Percentiles rank a stretch among this genome's conserved stretches.
Evolutionary conservation across 2,888 invertebrate genomes (phyloP).

Genomic region (Drosophila kuntzei): DNA sequence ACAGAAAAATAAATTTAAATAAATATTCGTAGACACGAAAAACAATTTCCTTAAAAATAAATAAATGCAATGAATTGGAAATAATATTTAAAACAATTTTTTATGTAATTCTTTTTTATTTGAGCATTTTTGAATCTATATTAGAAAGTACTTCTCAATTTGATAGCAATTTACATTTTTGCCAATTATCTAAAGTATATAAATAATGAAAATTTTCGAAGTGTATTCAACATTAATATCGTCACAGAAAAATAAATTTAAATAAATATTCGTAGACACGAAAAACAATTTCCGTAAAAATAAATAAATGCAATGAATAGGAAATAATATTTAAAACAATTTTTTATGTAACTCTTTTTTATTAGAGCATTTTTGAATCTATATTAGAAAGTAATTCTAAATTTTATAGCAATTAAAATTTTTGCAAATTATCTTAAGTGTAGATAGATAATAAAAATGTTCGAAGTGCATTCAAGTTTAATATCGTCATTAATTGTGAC

Average conservation of each 20-base stretch:
- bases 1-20: constrained; percentile 1
- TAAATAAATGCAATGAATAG: neutral
- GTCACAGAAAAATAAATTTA: constrained; percentile 1
- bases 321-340: neutral
- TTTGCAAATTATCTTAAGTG: neutral
- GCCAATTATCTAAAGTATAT: neutral
- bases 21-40: neutral
- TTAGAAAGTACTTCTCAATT: neutral
- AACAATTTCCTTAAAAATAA: neutral
- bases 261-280: neutral
- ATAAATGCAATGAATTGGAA: neutral
- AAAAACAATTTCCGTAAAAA: neutral
- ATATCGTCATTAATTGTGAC: neutral
- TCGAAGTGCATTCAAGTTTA: neutral
- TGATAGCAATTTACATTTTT: neutral
- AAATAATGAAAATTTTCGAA: neutral
- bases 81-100: neutral
- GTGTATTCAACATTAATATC: neutral
- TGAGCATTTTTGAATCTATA: neutral
- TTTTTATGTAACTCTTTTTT: too few species aligned
- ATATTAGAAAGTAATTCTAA: neutral
- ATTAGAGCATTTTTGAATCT: neutral
- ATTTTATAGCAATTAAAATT: neutral
- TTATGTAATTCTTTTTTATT: too few species aligned
- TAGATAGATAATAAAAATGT: neutral